Evolutionary conservation across 2,797 vertebrate species (phyloP), one percentile per base, ranked within the genome.

Genomic region (Malurus leucopterus): DNA sequence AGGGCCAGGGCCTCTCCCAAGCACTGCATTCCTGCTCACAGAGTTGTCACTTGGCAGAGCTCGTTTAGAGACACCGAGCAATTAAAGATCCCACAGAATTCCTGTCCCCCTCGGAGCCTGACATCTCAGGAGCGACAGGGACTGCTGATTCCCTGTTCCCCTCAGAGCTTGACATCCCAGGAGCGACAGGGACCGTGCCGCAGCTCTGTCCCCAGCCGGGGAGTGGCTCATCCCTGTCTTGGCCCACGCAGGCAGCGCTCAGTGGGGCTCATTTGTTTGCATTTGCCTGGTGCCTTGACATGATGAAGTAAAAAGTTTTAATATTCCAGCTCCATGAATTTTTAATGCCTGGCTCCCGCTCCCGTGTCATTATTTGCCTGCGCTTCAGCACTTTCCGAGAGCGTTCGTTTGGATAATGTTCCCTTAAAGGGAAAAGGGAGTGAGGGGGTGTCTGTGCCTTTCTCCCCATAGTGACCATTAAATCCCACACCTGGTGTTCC

Each of bases 331-430:
- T 7, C 26, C 88, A 97, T 97, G 96, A 96, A 97, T 96, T 91
- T 96, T 97, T 97, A 95, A 97, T 96, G 96, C 94, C 87, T 89
- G 87, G 96, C 96, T 94, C 94, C 94, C 92, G 92, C 96, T 94
- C 94, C 90, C 20, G 67, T 94, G 94, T 96, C 96, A 91, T 96
- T 95, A 95, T 91, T 91, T 89, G 94, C 95, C 92, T 89, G 92
- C 18, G 49, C 91, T 95, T 96, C 96, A 96, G 96, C 96, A 95
- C 75, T 96, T 95, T 96, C 85, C 86, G 22, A 65, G 92, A 4
- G 55, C 77, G 76, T 70, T 93, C 91, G 94, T 94, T 95, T 90
- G 93, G 96, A 95, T 96, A 96, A 96, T 96, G 95, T 62, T 94
- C 88, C 10, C 78, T 92, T 93, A 54, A 94, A 96, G 76, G 46